Base-by-base conservation (phyloP, 2,113 vertebrate species). In the Geococcyx californianus region DNA sequence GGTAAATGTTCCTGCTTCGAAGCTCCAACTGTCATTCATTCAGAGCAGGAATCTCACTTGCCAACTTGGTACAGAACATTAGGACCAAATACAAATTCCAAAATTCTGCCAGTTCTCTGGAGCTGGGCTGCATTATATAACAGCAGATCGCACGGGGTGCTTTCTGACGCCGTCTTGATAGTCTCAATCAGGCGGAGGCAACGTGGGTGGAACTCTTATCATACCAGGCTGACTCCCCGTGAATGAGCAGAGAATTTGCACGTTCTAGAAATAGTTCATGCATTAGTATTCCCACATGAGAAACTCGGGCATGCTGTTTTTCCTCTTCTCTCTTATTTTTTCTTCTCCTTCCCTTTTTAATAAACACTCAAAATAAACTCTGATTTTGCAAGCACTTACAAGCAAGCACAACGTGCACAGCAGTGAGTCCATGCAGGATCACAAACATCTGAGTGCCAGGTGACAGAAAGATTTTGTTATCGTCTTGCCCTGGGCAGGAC, bases 191-290 rank as follows among this genome's bases (percentile, higher is more conserved):
- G 92, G 90, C 68, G 0, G 64, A 92, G 92, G 90, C 96, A 90
- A 93, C 9, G 56, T 94, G 94, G 93, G 93, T 86, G 93, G 88
- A 94, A 96, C 79, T 81, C 84, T 94, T 90, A 94, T 55, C 90
- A 51, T 45, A 74, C 68, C 90, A 80, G 59, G 72, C 93, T 93
- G 83, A 66, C 85, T 93, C 75, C 58, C 89, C 3, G 15, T 77
- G 90, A 94, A 94, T 51, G 92, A 95, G 94, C 87, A 92, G 83
- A 86, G 75, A 64, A 73, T 84, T 91, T 91, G 64, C 81, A 72
- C 33, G 21, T 77, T 93, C 93, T 93, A 90, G 79, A 90, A 95
- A 89, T 87, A 94, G 87, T 64, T 49, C 0, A 6, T 52, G 79
- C 76, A 49, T 84, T 77, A 63, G 93, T 79, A 86, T 91, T 95